phyloP scores from a whole-genome alignment of 2,888 invertebrate species.

The Tryphoninae sp. region DNA sequence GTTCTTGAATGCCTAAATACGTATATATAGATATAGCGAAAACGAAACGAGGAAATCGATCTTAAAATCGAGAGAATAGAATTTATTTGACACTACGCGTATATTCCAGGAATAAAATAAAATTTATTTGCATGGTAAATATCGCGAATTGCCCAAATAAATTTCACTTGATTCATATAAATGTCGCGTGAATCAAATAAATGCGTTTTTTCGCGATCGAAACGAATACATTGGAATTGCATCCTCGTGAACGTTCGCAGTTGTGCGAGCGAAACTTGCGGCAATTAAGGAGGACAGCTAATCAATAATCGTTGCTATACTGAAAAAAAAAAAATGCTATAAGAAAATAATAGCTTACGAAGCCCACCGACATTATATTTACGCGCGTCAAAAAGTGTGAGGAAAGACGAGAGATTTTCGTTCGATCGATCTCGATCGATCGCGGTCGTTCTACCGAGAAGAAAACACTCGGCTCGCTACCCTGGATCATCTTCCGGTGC shows the following conservation, averaged over 20 bases:
- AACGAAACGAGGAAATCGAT: constrained; percentile 11
- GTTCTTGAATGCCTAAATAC: constrained; percentile 56
- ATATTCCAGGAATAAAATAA: not conserved
- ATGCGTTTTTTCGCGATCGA: not conserved
- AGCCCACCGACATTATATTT: constrained; percentile 56
- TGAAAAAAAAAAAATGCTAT: constrained; percentile 29
- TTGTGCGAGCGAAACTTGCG: constrained; percentile 38
- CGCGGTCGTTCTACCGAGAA: not conserved
- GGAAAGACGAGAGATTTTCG: constrained; percentile 21
- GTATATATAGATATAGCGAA: constrained; percentile 33
- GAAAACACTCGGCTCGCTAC: constrained; percentile 27
- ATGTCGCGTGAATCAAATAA: not conserved
- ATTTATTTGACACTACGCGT: not conserved
- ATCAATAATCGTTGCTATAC: constrained; percentile 62
- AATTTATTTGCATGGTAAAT: not conserved
- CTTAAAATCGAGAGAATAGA: not conserved
- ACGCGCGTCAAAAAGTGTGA: constrained; percentile 43
- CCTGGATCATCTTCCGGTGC: constrained; percentile 44
- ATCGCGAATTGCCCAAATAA: not conserved
- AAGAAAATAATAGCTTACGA: constrained; percentile 58
- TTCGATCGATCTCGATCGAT: constrained; percentile 40
- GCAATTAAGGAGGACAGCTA: constrained; percentile 58
- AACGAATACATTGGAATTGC: constrained; percentile 16
- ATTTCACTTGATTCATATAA: constrained; percentile 13
- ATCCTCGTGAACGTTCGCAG: constrained; percentile 35